Base-by-base conservation (phyloP, 1,140 invertebrate species). In the Berghia stephanieae region DNA sequence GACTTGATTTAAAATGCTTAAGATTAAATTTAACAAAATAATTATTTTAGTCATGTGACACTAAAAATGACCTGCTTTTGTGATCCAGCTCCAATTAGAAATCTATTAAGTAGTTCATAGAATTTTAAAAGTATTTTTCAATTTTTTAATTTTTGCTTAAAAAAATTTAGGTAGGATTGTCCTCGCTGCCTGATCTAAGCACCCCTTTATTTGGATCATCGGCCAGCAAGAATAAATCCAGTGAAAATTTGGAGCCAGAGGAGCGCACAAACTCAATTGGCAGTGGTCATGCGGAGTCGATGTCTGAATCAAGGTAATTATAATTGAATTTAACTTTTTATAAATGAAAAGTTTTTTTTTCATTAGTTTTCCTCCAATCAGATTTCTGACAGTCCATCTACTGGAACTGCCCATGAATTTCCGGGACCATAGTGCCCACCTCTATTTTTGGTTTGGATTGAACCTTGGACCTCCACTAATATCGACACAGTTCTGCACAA, bases 131-230 rank as follows among this genome's bases (percentile, higher is more conserved):
- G 16, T 73, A 5, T 57, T 31, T 49, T 49, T 16, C 44, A 55
- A 16, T 21, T 6, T 21, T 31, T 43, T 44, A 57, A 73, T 55
- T 10, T 40, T 5, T n/a, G 8, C 13, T 70, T n/a, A 66, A 38
- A 18, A 24, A 38, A 44, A 70, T 79, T n/a, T 67, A 80, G 78
- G 55, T 70, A 78, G 75, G 68, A 70, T 60, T 82, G 72, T 63
- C 78, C 44, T 75, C 69, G 40, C 46, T 72, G 63, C 63, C 70
- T 66, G 79, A 82, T 77, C 80, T 82, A 49, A 71, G 44, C 34
- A 82, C 77, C 57, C 81, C 81, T 21, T 55, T 82, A 55, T 82
- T 82, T 78, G 81, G 81, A 57, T 75, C 80, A 52, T 72, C 55
- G 34, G 75, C 67, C 78, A 78, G 70, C 63, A 69, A 77, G 18